These are phyloP conservation scores for Mandrillus leucophaeus DNA, from an alignment of 2,113 vertebrate genomes.

Conservation along the genomic window DNA sequence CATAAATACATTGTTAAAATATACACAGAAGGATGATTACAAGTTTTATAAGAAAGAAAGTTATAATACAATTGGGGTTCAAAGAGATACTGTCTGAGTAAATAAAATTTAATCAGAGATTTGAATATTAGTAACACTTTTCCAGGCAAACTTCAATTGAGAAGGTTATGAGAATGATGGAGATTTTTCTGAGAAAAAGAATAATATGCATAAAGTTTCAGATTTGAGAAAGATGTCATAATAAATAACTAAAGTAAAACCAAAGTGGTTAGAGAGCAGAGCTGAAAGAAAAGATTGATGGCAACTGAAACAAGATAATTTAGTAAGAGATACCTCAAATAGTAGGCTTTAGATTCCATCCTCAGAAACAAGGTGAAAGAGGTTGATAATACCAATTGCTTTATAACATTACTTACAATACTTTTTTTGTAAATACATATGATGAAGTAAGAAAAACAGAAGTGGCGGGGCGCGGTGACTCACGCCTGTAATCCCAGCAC, in stretches of 20 bases:
- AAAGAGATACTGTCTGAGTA: background rate
- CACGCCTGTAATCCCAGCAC: no score
- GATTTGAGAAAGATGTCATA: background rate
- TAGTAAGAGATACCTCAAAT: background rate
- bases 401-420: background rate
- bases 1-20: background rate
- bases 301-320: background rate
- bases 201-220: no score
- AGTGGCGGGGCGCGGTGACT: no score
- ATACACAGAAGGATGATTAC: background rate
- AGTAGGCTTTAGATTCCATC: background rate
- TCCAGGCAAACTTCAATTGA: background rate
- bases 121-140: background rate
- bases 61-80: background rate
- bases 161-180: background rate
- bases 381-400: background rate
- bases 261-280: background rate
- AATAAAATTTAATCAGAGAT: background rate
- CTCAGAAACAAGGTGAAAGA: background rate
- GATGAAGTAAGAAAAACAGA: background rate
- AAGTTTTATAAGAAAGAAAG: background rate
- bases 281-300: background rate
- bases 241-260: no score
- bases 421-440: background rate
- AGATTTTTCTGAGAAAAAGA: background rate